Evolutionary conservation across 1,140 invertebrate species (phyloP).

Genomic region (Drosophila lini): DNA sequence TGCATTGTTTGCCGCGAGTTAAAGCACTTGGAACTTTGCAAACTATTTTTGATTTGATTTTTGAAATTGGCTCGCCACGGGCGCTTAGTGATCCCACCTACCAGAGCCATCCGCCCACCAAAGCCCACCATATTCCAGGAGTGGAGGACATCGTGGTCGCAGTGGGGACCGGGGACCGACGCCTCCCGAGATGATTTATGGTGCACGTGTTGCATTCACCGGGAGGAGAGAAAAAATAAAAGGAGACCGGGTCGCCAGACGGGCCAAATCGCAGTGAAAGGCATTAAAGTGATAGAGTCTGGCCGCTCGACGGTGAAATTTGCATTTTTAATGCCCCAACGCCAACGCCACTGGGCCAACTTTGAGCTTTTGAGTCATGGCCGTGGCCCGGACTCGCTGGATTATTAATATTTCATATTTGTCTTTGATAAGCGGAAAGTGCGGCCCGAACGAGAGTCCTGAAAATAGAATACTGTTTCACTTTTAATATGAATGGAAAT

Average conservation of each 20-base stretch:
- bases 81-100: constrained; percentile 41
- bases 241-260: constrained; percentile 53
- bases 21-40: constrained; percentile 77
- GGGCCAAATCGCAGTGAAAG: constrained; percentile 74
- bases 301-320: constrained; percentile 62
- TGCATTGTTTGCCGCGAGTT: constrained; percentile 79
- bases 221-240: constrained; percentile 15
- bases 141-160: constrained; percentile 8
- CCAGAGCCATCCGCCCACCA: constrained; percentile 7
- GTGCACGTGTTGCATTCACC: constrained; percentile 77
- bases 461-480: constrained; percentile 13
- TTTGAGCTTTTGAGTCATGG: constrained; percentile 28
- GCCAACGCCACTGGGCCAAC: constrained; percentile 20
- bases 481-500: constrained; percentile 24
- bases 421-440: constrained; percentile 73
- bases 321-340: constrained; percentile 74
- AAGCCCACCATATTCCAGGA: constrained; percentile 14
- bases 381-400: constrained; percentile 39
- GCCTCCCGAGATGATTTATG: constrained; percentile 68
- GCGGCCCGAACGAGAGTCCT: constrained; percentile 9
- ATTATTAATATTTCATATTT: constrained; percentile 82
- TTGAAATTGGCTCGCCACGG: constrained; percentile 68
- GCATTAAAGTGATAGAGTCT: constrained; percentile 79
- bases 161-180: constrained; percentile 4
- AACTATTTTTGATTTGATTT: constrained; percentile 83